Conservation (phyloP, 2,113 vertebrate genomes). For the Suricata suricatta region DNA sequence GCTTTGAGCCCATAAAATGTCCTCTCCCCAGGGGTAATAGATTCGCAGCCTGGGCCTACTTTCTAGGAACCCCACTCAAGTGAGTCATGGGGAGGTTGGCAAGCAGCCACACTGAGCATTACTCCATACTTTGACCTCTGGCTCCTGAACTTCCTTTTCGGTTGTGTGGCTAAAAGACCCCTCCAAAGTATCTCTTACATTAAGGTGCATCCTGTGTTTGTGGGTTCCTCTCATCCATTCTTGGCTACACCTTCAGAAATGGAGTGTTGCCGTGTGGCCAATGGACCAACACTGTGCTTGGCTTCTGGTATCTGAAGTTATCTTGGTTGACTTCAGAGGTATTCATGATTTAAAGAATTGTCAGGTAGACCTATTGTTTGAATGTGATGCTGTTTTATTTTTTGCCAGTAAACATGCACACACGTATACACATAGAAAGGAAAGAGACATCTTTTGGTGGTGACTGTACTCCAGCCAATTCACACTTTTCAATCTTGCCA, state of each 20-base stretch:
- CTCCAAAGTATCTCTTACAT: not conserved
- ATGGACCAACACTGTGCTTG: not conserved
- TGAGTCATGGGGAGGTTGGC: fast-evolving
- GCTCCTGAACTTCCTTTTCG: not conserved
- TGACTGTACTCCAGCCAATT: not conserved
- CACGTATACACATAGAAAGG: not conserved
- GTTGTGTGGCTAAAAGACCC: not conserved
- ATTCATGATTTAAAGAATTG: not conserved
- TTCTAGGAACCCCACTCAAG: not conserved
- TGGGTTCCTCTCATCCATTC: not conserved
- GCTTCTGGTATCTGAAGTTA: not conserved
- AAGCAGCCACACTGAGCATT: not conserved
- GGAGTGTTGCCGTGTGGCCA: not conserved
- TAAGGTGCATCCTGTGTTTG: not conserved
- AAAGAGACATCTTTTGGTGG: not conserved
- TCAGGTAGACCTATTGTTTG: not conserved
- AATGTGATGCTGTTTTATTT: not conserved
- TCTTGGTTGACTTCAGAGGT: not conserved
- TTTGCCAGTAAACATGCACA: not conserved
- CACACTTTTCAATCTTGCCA: not conserved
- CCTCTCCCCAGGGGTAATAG: not conserved
- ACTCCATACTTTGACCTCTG: not conserved
- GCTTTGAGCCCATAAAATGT: not conserved
- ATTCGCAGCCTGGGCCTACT: not conserved
- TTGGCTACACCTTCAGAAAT: not conserved